phyloP scores from a whole-genome alignment of 2,888 invertebrate species.

The Nasonovia ribisnigri region DNA sequence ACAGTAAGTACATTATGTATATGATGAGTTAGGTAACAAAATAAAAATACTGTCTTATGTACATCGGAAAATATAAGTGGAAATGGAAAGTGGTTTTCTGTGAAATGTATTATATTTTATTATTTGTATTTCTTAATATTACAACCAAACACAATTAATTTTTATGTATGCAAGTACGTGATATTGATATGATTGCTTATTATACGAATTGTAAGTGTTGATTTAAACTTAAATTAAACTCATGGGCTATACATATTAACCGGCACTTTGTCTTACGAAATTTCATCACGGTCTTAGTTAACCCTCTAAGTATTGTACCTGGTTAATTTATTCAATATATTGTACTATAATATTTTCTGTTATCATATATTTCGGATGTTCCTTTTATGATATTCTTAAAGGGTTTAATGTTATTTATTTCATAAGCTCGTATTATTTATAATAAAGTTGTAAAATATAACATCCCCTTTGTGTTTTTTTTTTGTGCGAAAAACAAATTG shows the following conservation, averaged over 20 bases:
- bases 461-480: background rate
- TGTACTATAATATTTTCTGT: background rate
- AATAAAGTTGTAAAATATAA: background rate
- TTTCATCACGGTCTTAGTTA: background rate
- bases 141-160: background rate
- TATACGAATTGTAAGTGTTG: background rate
- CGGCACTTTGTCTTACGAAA: background rate
- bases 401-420: background rate
- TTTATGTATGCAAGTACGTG: background rate
- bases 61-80: background rate
- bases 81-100: background rate
- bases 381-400: background rate
- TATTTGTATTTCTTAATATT: background rate
- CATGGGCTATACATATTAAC: background rate
- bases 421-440: background rate
- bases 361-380: background rate
- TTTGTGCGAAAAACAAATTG: background rate
- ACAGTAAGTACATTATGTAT: constrained; percentile 30
- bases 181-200: background rate
- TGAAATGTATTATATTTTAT: background rate
- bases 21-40: background rate
- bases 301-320: background rate
- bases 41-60: background rate
- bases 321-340: background rate
- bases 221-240: background rate